phyloP scores from a whole-genome alignment of 2,797 vertebrate species.

The Muraenolepis orangiensis region DNA sequence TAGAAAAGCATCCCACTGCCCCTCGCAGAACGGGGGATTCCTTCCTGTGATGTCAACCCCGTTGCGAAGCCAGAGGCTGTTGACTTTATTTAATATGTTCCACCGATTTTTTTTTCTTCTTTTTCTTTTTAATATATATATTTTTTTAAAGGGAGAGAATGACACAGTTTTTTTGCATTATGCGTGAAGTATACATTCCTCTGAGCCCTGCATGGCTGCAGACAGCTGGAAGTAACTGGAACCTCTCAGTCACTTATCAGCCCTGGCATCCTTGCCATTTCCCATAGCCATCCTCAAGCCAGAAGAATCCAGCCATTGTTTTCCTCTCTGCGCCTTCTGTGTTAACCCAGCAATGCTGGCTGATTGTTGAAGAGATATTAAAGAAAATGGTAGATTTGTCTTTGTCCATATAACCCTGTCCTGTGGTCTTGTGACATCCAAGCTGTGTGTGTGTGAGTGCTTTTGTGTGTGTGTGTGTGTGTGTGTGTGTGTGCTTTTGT shows the following conservation, averaged over 20 bases:
- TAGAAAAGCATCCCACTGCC: slow-evolving; percentile 48
- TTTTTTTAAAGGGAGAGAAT: slow-evolving; percentile 54
- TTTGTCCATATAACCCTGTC: slow-evolving; percentile 62
- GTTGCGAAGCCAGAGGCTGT: slow-evolving; percentile 56
- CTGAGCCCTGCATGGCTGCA: slow-evolving; percentile 68
- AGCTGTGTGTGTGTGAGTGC: slow-evolving; percentile 17
- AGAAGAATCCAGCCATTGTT: slow-evolving; percentile 77
- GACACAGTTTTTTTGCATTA: slow-evolving; percentile 72
- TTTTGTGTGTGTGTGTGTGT: slow-evolving; percentile 12
- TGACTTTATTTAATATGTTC: slow-evolving; percentile 73
- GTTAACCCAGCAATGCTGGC: slow-evolving; percentile 70
- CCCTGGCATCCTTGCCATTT: slow-evolving; percentile 73
- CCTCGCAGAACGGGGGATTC: slow-evolving; percentile 56
- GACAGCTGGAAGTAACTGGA: slow-evolving; percentile 81
- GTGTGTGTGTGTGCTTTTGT: slow-evolving; percentile 12
- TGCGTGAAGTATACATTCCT: slow-evolving; percentile 66
- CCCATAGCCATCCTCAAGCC: slow-evolving; percentile 73
- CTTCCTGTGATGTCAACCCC: slow-evolving; percentile 66
- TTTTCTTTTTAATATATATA: too few relatives aligned
- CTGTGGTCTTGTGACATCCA: slow-evolving; percentile 65
- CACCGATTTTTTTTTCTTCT: slow-evolving; percentile 50
- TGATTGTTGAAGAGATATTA: slow-evolving; percentile 75
- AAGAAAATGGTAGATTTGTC: slow-evolving; percentile 73
- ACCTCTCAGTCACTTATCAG: slow-evolving; percentile 74
- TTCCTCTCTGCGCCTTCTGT: slow-evolving; percentile 71